phyloP scores from a whole-genome alignment of 2,113 vertebrate genomes.

The Perca schrenkii region DNA sequence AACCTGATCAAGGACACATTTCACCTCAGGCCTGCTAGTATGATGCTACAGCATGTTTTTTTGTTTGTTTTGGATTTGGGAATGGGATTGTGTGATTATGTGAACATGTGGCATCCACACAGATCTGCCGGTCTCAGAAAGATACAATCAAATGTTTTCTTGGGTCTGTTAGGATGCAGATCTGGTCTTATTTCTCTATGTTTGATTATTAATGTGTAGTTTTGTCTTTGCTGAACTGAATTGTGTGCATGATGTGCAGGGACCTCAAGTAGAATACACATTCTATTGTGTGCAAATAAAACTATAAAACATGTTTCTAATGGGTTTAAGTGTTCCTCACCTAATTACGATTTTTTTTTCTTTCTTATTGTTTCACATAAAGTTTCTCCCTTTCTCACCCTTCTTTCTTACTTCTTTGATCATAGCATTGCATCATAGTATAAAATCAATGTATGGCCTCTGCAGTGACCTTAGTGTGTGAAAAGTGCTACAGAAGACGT shows the following conservation, averaged over 20 bases:
- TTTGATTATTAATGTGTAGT: background rate
- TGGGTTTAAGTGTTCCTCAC: background rate
- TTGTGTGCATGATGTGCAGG: background rate
- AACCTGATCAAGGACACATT: background rate
- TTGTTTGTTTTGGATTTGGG: background rate
- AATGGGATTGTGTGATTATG: too few species aligned
- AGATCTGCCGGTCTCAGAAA: background rate
- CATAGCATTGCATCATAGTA: background rate
- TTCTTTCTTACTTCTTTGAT: slow-evolving; percentile 45
- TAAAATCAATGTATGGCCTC: background rate
- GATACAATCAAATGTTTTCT: background rate
- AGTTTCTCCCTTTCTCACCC: background rate
- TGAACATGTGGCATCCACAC: background rate
- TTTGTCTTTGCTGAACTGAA: background rate
- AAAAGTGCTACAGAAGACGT: background rate
- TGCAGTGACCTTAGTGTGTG: slow-evolving; percentile 28
- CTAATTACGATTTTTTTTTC: background rate
- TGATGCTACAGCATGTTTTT: background rate
- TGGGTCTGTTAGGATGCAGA: background rate
- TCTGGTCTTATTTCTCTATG: background rate
- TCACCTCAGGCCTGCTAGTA: background rate
- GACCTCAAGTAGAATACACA: background rate
- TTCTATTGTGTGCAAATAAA: background rate
- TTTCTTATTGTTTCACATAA: background rate
- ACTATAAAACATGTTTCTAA: background rate